Evolutionary conservation across 2,888 invertebrate genomes (phyloP), one percentile per base, ranked within the genome.

Genomic region (Phalera bucephala): DNA sequence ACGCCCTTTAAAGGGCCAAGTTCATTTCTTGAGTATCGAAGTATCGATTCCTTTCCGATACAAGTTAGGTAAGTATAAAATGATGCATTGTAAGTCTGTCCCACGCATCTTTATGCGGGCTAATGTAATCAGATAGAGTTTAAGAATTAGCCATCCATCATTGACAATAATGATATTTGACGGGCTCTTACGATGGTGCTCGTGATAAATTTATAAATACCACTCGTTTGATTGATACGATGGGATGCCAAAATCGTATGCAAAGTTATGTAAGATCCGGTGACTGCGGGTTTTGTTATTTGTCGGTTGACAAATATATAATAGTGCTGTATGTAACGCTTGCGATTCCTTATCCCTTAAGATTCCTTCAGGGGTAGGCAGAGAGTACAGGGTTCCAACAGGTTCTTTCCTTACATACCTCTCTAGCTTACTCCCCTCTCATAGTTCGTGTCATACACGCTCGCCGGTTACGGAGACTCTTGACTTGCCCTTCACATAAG

Each of bases 81-180:
- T 72, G 85, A 85, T 80, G 80, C 74, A 88, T 86, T 87, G 85
- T 86, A 60, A 49, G 47, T 51, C 45, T 79, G 75, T 88, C 88
- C 87, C 87, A 88, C 87, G 86, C 87, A 80, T 81, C 80, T 82
- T 81, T 80, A 77, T 69, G 69, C 68, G 52, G 63, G 52, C 60
- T 65, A 60, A 60, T 59, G 66, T 74, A 73, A 86, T 85, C 86
- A 73, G 86, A 86, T 84, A 75, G 61, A 50, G 58, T 64, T 58
- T 52, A 65, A 67, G 70, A 74, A 84, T 84, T 83, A 82, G 74
- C 81, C 72, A 88, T 87, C 87, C 79, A 87, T 87, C 88, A 87
- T 80, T 70, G 71, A 76, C 71, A 82, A 83, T 85, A 87, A 84
- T 85, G 72, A 80, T 76, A 82, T 82, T 82, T 82, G 86, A 86